Evolutionary conservation across 2,888 invertebrate species (phyloP), one percentile per base, ranked within the genome.

Genomic region (Metacarcinus magister): DNA sequence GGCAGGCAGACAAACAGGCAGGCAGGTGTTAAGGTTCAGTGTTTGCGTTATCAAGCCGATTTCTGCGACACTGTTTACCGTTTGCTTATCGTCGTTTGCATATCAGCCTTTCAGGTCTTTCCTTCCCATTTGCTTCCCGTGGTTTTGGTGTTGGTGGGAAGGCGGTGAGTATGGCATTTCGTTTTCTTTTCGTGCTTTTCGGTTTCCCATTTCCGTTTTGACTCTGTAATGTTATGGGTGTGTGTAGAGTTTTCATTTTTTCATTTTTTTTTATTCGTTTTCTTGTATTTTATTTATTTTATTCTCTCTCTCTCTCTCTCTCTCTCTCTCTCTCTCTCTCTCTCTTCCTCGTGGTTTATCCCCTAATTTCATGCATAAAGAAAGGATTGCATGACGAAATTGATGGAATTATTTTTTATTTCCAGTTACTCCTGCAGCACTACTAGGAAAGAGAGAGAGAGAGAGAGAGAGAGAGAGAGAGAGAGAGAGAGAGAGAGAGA

Each of bases 321-420:
- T 46, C 46, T 48, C 46, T 48, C 44, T 92, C 46, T 46, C 46
- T 92, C 46, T 46, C 92, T 46, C 44, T 92, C 44, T 44, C 46
- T 92, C 46, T 92, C 92, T 92, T 46, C 46, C 92, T 92, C 92
- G 92, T n/a, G 91, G 43, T 91, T 91, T 7, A 91, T 44, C 39
- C 43, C 39, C 43, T 91, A 32, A 43, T 91, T 82, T 7, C 82
- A 82, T 7, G 82, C 32, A 82, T 82, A 8, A 48, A 48, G 48
- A 48, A 8, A 48, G 48, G 48, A 48, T 48, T 13, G 48, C 48
- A 48, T 48, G 48, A 48, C 13, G 48, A 13, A n/a, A 48, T 48
- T 48, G 13, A 13, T 13, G 48, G 5, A 48, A 48, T 48, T 48
- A 48, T 48, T 48, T 48, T 13, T 13, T 48, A 48, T 48, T 48